phyloP scores from a whole-genome alignment of 2,113 vertebrate genomes.

The Sander vitreus region DNA sequence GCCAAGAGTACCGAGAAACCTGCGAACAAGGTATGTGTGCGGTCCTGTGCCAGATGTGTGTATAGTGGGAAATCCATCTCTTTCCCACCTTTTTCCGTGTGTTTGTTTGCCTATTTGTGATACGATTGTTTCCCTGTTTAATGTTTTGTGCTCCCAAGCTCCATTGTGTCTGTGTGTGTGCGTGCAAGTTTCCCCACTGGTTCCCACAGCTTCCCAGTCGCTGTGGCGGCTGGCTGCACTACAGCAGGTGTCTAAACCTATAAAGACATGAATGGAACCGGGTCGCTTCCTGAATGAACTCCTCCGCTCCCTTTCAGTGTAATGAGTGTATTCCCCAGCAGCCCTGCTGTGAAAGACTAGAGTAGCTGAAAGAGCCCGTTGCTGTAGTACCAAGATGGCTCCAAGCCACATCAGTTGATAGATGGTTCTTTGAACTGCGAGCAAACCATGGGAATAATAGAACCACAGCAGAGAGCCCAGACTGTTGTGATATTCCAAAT shows the following conservation, averaged over 20 bases:
- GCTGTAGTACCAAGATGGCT: constrained; percentile 42
- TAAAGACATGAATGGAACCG: constrained; percentile 58
- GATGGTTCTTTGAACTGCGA: constrained; percentile 38
- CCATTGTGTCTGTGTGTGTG: constrained; percentile 64
- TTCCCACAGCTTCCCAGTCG: constrained; percentile 68
- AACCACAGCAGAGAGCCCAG: background rate
- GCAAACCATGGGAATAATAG: constrained; percentile 27
- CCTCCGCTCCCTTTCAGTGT: constrained; percentile 54
- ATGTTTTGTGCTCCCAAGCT: constrained; percentile 27
- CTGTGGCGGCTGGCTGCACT: constrained; percentile 40
- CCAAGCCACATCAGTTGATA: constrained; percentile 53
- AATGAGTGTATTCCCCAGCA: constrained; percentile 57
- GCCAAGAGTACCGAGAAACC: constrained; percentile 92
- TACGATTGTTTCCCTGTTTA: constrained; percentile 50
- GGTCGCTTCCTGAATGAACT: constrained; percentile 64
- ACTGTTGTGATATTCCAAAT: background rate
- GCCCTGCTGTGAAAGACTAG: constrained; percentile 33
- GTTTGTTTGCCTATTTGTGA: constrained; percentile 61
- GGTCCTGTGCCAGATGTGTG: constrained; percentile 11
- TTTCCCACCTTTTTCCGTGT: constrained; percentile 46
- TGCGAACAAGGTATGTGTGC: constrained; percentile 90
- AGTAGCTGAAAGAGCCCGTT: constrained; percentile 39
- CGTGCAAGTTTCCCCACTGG: constrained; percentile 35
- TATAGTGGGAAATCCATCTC: constrained; percentile 49
- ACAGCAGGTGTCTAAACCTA: constrained; percentile 70